Conservation (phyloP, 2,113 vertebrate genomes). For the Vicugna pacos region DNA sequence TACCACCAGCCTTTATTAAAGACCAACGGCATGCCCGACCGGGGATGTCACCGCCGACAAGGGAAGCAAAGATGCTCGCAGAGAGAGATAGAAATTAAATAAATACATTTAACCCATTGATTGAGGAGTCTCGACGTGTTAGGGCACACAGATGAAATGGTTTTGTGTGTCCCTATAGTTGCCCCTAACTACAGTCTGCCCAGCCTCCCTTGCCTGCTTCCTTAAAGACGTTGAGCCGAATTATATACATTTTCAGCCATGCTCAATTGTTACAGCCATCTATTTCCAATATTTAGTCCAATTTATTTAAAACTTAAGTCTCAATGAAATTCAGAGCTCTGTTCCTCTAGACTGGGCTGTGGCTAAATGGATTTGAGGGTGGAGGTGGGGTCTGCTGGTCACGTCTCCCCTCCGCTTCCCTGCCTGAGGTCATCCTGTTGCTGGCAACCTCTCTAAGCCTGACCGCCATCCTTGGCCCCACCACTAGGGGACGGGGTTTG, state of each 20-base stretch:
- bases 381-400: too few species aligned
- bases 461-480: not conserved
- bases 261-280: not conserved
- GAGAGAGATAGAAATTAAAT: not conserved
- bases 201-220: not conserved
- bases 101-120: too few species aligned
- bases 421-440: not conserved
- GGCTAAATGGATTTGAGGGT: not conserved
- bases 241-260: not conserved
- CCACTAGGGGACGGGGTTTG: accelerated
- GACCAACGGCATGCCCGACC: accelerated
- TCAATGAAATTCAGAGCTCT: not conserved
- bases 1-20: not conserved
- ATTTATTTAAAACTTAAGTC: not conserved
- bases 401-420: not conserved
- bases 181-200: not conserved
- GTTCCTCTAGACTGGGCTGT: too few species aligned
- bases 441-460: not conserved
- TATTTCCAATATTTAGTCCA: not conserved
- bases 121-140: not conserved
- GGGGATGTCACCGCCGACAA: accelerated
- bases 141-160: not conserved
- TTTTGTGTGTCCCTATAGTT: not conserved
- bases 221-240: constrained; percentile 8
- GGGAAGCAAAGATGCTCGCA: not conserved